phyloP scores from a whole-genome alignment of 2,888 invertebrate species.

The Eilema depressum region DNA sequence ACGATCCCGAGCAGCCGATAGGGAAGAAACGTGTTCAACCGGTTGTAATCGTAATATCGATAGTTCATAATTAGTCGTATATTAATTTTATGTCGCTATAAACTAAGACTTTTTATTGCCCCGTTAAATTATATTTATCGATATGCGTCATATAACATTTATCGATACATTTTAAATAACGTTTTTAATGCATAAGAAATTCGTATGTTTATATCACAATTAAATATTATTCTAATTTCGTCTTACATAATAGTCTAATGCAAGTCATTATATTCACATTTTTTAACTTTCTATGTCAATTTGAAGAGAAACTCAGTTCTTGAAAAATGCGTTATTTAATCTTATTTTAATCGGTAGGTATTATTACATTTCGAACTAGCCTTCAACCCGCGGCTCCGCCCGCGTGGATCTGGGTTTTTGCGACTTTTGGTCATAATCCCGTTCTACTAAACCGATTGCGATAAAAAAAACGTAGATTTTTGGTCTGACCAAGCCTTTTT shows the following conservation, averaged over 20 bases:
- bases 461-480: no score
- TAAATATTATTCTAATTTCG: slow-evolving; percentile 32
- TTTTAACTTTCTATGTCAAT: slow-evolving; percentile 37
- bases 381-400: no score
- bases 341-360: background rate
- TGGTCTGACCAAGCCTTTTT: no score
- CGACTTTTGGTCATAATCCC: no score
- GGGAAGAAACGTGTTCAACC: slow-evolving; percentile 38
- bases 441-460: no score
- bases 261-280: slow-evolving; percentile 32
- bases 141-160: background rate
- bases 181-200: background rate
- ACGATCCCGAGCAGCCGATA: slow-evolving; percentile 45
- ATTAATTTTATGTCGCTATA: background rate
- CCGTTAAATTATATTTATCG: background rate
- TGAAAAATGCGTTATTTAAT: slow-evolving; percentile 2
- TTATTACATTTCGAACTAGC: no score
- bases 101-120: background rate
- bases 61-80: background rate
- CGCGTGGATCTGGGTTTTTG: no score
- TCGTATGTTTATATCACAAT: slow-evolving; percentile 11
- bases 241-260: slow-evolving; percentile 36
- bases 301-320: slow-evolving; percentile 24
- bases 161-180: background rate
- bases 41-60: slow-evolving; percentile 28